Base-by-base conservation (phyloP, 2,888 invertebrate genomes). In the Phytoseiulus persimilis region DNA sequence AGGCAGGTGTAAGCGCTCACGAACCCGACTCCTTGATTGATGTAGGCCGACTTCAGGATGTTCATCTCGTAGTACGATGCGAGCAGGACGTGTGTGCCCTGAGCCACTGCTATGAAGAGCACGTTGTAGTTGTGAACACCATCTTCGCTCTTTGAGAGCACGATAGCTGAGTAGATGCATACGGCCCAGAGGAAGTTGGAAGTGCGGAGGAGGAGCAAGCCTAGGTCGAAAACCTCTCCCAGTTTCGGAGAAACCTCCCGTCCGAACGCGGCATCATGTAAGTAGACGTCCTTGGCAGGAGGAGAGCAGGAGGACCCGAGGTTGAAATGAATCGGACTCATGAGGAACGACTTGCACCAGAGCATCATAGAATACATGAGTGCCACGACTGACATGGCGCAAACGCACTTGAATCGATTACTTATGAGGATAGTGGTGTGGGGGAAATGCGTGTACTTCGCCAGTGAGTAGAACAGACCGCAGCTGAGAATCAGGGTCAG, bases 21-120 rank as follows among this genome's bases (percentile, higher is more conserved):
- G 39, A 87, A 87, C 33, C 87, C 87, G 31, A 87, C 87, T 11
- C 87, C 87, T 32, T 87, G 87, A 33, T 87, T 33, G n/a, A 87
- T 32, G 33, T 6, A 87, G 5, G 87, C 87, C 18, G 87, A 87
- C 31, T 87, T 87, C 6, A 87, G 39, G 28, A 32, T 33, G 23
- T 33, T 28, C 28, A 87, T 45, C 31, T 87, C 87, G 33, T 87
- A 33, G 39, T 39, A 32, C 3, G 39, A 39, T 0, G 33, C 87
- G 87, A 87, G 32, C 9, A 87, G n/a, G n/a, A 87, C 33, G 87
- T 87, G 31, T 28, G 31, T 33, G 0, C 28, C 39, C 87, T 87
- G 87, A 6, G 31, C n/a, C 3, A 3, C 6, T 31, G 39, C 33
- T 0, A 87, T 11, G 32, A 87, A 33, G n/a, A 45, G 39, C 33